These are phyloP conservation scores for Danaus chrysippus DNA, from an alignment of 2,888 invertebrate species.

Conservation along the genomic window DNA sequence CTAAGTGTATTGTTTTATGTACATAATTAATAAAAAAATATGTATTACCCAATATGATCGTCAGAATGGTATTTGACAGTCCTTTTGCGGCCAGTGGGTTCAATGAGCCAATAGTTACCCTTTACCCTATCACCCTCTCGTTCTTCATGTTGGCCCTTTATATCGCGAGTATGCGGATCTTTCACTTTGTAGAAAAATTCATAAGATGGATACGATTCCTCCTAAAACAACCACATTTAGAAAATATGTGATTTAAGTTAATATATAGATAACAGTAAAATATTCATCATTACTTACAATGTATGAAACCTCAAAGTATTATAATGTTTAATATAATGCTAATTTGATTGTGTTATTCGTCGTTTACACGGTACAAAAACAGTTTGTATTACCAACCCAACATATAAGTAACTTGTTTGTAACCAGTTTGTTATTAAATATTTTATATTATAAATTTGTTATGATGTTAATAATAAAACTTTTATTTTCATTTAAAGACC, in stretches of 20 bases:
- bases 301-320: conserved; percentile 1
- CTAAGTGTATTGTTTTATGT: background rate
- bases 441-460: too few species aligned
- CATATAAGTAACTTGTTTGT: background rate
- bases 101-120: conserved; percentile 80
- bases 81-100: conserved; percentile 73
- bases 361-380: conserved; percentile 12
- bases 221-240: conserved; percentile 39
- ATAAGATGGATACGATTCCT: conserved; percentile 71
- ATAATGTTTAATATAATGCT: background rate
- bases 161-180: conserved; percentile 79
- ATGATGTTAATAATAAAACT: too few species aligned
- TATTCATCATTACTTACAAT: background rate
- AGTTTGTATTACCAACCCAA: background rate
- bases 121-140: conserved; percentile 79
- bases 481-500: too few species aligned
- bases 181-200: conserved; percentile 77
- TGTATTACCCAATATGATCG: conserved; percentile 51
- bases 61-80: conserved; percentile 78
- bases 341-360: background rate
- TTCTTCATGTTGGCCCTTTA: conserved; percentile 77
- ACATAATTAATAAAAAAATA: conserved; percentile 8
- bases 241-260: background rate
- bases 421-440: background rate
- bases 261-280: background rate